A percentile compares a stretch with the other conserved stretches of the same genome.
These are phyloP conservation scores for Cheirogaleus medius DNA, from an alignment of 2,113 vertebrate genomes.

Conservation along the genomic window DNA sequence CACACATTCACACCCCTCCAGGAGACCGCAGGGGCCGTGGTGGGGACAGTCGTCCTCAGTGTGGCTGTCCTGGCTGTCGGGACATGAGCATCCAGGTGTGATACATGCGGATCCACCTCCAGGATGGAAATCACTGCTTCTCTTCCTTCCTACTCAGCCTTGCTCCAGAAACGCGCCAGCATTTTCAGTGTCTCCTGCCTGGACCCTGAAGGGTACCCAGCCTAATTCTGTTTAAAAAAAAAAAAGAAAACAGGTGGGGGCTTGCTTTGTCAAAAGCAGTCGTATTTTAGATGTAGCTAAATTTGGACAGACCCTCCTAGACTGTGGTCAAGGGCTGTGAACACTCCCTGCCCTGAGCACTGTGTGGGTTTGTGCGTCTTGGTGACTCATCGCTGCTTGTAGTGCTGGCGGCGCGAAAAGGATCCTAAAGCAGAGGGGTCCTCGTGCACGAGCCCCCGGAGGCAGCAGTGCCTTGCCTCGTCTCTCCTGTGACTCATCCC, in stretches of 20 bases:
- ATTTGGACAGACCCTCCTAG: neutral
- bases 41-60: neutral
- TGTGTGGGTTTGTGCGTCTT: rapidly evolving
- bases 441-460: rapidly evolving
- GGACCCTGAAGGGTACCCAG: neutral
- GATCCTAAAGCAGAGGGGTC: neutral
- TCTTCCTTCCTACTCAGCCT: neutral
- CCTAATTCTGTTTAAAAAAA: neutral
- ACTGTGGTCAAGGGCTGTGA: neutral
- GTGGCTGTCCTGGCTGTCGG: neutral
- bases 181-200: neutral
- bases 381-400: neutral
- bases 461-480: neutral
- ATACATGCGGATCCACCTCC: neutral
- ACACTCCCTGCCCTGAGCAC: rapidly evolving
- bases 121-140: neutral
- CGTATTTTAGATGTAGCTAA: neutral
- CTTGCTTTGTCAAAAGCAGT: neutral
- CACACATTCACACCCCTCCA: too few relatives aligned
- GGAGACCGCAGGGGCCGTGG: neutral
- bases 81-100: rapidly evolving
- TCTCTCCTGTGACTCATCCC: neutral
- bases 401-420: rapidly evolving
- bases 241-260: neutral
- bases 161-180: neutral